Conservation (phyloP, 2,888 invertebrate species). For the Sthenelais limicola region DNA sequence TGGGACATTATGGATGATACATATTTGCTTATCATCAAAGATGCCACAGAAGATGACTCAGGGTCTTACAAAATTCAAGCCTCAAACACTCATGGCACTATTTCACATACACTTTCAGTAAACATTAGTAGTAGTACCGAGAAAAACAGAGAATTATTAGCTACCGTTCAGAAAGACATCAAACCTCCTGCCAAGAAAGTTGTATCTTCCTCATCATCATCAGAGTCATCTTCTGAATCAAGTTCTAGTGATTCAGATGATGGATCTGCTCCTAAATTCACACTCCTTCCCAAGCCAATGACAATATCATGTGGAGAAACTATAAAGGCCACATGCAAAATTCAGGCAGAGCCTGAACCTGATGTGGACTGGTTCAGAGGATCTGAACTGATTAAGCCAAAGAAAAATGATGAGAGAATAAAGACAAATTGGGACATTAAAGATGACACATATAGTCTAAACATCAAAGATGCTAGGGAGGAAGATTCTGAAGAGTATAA, state of each 20-base stretch:
- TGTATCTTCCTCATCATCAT: too few species aligned
- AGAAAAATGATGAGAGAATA: slow-evolving; percentile 1
- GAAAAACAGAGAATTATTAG: too few species aligned
- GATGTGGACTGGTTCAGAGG: slow-evolving; percentile 82
- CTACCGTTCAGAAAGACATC: too few species aligned
- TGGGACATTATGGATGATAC: slow-evolving; percentile 30
- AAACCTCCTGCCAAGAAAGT: too few species aligned
- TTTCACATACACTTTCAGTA: slow-evolving; percentile 7
- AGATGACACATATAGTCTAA: slow-evolving; percentile 53
- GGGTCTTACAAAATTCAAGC: slow-evolving; percentile 23
- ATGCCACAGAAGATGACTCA: slow-evolving; percentile 20
- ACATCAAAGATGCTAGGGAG: slow-evolving; percentile 52
- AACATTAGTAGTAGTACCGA: too few species aligned
- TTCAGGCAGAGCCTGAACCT: slow-evolving; percentile 64
- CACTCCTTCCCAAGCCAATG: background rate
- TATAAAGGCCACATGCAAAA: slow-evolving; percentile 3
- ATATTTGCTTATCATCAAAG: background rate
- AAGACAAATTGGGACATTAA: slow-evolving; percentile 34
- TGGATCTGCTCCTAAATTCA: slow-evolving; percentile 18
- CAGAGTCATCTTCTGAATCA: too few species aligned
- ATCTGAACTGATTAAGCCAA: slow-evolving; percentile 53
- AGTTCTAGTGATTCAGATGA: too few species aligned
- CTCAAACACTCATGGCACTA: background rate
- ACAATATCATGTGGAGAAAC: background rate
- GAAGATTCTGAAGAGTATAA: slow-evolving; percentile 62